Conservation (phyloP, 2,797 vertebrate species). For the Oryzias sinensis region DNA sequence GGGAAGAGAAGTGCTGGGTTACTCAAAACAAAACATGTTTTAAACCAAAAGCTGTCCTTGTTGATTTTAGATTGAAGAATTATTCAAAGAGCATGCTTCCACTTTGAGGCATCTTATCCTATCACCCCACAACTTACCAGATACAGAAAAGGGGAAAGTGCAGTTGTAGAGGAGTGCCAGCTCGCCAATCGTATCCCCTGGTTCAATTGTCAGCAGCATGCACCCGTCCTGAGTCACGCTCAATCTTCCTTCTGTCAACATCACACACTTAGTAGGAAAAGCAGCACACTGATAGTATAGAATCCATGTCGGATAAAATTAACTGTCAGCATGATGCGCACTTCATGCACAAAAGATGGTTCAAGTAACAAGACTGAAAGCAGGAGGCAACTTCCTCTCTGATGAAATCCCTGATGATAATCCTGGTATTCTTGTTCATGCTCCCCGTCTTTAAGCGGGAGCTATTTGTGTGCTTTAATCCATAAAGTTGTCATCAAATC, state of each 20-base stretch:
- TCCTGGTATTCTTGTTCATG: slow-evolving; percentile 19
- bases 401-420: slow-evolving; percentile 31
- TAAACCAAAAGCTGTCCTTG: no score
- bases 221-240: slow-evolving; percentile 67
- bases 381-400: slow-evolving; percentile 19
- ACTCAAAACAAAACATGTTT: slow-evolving; percentile 20
- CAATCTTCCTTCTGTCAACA: slow-evolving; percentile 68
- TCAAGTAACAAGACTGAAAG: slow-evolving; percentile 9
- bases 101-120: neutral
- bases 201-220: slow-evolving; percentile 62
- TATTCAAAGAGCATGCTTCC: slow-evolving; percentile 13
- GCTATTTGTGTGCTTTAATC: no score
- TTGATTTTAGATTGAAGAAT: slow-evolving; percentile 54
- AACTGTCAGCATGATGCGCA: slow-evolving; percentile 7
- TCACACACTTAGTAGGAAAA: slow-evolving; percentile 22
- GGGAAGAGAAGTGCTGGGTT: slow-evolving; percentile 4
- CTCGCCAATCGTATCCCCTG: slow-evolving; percentile 72
- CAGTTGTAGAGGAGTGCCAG: slow-evolving; percentile 72
- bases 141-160: slow-evolving; percentile 63
- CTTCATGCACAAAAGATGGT: slow-evolving; percentile 17
- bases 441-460: slow-evolving; percentile 18
- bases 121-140: slow-evolving; percentile 52
- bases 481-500: no score
- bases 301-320: neutral
- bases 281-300: neutral